Evolutionary conservation across 2,113 vertebrate species (phyloP), one percentile per base, ranked within the genome.

Genomic region (Zosterops borbonicus): DNA sequence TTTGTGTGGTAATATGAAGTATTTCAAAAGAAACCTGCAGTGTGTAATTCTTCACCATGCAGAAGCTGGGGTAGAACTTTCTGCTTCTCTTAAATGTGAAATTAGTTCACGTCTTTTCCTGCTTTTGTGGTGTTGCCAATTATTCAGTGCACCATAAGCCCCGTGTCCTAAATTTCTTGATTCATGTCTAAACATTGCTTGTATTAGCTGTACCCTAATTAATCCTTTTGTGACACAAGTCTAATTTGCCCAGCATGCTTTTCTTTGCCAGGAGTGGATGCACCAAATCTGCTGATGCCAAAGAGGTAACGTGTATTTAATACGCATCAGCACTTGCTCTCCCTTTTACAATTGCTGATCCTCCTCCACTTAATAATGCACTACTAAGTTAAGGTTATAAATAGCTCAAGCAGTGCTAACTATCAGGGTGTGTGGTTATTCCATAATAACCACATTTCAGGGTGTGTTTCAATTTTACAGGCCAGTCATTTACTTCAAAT

Each of bases 381-480:
- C 65, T 67, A 28, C 47, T 81, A 78, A 65, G 81, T 89, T 95
- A 85, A 90, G 85, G 92, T 92, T 93, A 79, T 68, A 89, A 74
- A 47, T 68, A 84, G 81, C 87, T 64, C 68, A 74, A 28, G 87
- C 58, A 64, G 56, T 47, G 56, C 73, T 91, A 91, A 53, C 78
- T 75, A 65, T 37, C 58, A 91, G 87, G 83, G 85, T 86, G 86
- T 91, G 82, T 95, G 91, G 92, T 89, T 93, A 82, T 90, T 87
- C 52, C 83, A 58, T 83, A 94, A 94, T 79, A 91, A 91, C 79
- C 94, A 77, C 90, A 87, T 74, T 87, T 77, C 78, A 93, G 94
- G 92, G 92, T 80, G 95, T 96, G 93, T 94, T 91, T 87, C 93
- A 80, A n/a, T 96, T 96, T 96, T 92, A 96, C 78, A 81, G 84